Evolutionary conservation across 2,797 vertebrate species (phyloP).

Genomic region (Leuciscus waleckii): DNA sequence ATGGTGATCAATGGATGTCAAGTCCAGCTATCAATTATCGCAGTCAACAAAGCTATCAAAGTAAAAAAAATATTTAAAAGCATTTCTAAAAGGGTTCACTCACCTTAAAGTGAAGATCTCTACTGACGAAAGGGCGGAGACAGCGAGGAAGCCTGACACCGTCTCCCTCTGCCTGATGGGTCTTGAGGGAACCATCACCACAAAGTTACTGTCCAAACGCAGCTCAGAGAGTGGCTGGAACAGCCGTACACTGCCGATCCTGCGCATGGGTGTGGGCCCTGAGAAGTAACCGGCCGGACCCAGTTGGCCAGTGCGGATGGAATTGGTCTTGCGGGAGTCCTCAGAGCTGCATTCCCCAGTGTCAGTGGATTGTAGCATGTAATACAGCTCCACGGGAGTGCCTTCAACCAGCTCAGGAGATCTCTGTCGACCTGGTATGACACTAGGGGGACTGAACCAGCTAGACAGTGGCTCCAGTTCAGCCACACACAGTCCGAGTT

Average conservation of each 20-base stretch:
- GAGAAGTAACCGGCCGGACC: slow-evolving; percentile 78
- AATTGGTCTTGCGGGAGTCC: slow-evolving; percentile 81
- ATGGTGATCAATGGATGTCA: neutral
- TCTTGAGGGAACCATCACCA: slow-evolving; percentile 88
- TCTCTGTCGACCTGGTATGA: slow-evolving; percentile 82
- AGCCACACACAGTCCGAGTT: slow-evolving; percentile 84
- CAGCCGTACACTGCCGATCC: slow-evolving; percentile 87
- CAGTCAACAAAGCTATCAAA: too few relatives aligned
- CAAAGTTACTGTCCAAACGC: slow-evolving; percentile 85
- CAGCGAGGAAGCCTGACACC: slow-evolving; percentile 82
- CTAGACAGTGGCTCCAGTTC: slow-evolving; percentile 83
- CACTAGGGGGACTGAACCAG: slow-evolving; percentile 83
- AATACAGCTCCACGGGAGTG: slow-evolving; percentile 86
- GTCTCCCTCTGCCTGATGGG: slow-evolving; percentile 90
- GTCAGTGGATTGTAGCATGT: slow-evolving; percentile 78
- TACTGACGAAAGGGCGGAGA: slow-evolving; percentile 84
- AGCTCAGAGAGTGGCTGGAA: slow-evolving; percentile 85
- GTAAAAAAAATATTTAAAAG: neutral
- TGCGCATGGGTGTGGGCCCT: slow-evolving; percentile 81
- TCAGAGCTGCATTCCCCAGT: slow-evolving; percentile 78
- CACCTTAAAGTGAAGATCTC: slow-evolving; percentile 94
- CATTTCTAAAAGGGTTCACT: slow-evolving; percentile 31
- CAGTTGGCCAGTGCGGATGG: slow-evolving; percentile 81
- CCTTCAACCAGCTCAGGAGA: slow-evolving; percentile 78
- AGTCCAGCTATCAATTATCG: neutral